Evolutionary conservation across 2,113 vertebrate species (phyloP), one percentile per base, ranked within the genome.

Genomic region (Propithecus coquereli): DNA sequence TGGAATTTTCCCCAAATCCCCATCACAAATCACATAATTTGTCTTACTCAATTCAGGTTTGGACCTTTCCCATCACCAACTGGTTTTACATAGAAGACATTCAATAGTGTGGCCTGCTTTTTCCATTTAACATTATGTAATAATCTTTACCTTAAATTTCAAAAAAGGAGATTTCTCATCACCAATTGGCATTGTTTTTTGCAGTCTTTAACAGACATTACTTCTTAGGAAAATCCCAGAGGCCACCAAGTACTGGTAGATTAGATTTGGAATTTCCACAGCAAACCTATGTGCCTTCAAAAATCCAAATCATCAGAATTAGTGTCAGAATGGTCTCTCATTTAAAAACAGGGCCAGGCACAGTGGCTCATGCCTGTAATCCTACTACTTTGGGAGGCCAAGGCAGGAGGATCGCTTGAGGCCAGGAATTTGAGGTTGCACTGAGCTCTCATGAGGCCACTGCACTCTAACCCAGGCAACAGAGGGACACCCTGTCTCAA

Each of bases 91-190:
- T 57, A 80, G 76, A 94, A 83, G 34, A 87, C 34, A 90, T 65
- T 25, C 43, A 65, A 40, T 57, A 71, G 25, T 71, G 57, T 45
- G 11, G 18, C 83, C 57, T 18, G 34, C 47, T 77, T 84, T 87
- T 84, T n/a, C 86, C 63, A 73, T 79, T 92, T 96, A 90, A 77
- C 37, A 83, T 87, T 92, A 87, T 40, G 40, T 92, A 37, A 52
- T 65, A 85, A 63, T 68, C 37, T 85, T 89, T 70, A 52, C 61
- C 45, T 87, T 93, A 87, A 87, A 77, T 87, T 82, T 65, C 25
- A 77, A 87, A 90, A 86, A 68, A 87, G 25, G 63, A 88, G 45
- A 52, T 71, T 82, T 91, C 43, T 57, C 34, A 76, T 93, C 90
- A 59, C 71, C n/a, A 59, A 68, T 30, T 63, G 61, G 27, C 61